Base-by-base conservation (phyloP, 2,797 vertebrate species). In the Pantherophis alleghaniensis region DNA sequence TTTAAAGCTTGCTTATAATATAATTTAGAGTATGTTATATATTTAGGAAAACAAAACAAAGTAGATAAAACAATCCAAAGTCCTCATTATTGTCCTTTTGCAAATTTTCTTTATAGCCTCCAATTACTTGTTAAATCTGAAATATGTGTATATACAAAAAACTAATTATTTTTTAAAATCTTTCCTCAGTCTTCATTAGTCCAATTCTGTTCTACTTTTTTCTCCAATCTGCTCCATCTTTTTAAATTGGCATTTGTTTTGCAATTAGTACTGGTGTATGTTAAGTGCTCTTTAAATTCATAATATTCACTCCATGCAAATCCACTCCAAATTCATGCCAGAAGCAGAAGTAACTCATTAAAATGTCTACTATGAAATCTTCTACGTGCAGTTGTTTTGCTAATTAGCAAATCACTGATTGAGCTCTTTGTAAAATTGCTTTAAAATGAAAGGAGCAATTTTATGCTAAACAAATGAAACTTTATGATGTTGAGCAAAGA, bases 241-340 rank as follows among this genome's bases (percentile, higher is more conserved):
- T 93, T 10, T 1, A 90, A 61, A 93, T 83, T 91, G 90, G 92
- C 6, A 4, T 10, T 74, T 91, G 93, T 86, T 95, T 69, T 57
- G 90, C 16, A 47, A 92, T 97, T 96, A 97, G 95, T 96, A 69
- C 89, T 60, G 91, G 37, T 93, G 90, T 24, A 12, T 93, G 94
- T 2, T 93, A 92, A 92, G 88, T 91, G 93, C 79, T 93, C 22
- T 87, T 95, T 0, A 4, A 66, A 92, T 91, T 61, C 53, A 55
- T 92, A 92, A 94, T 97, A 97, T 95, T 97, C 94, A 97, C 97
- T 96, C 93, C 93, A 93, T 92, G 93, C 20, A 47, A 83, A 83
- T 83, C 79, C 79, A 83, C 79, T 83, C 79, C 79, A 83, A 83
- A 83, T 83, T 83, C 37, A 79, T 79, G 47, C 91, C 93, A 95